Evolutionary conservation across 2,113 vertebrate genomes (phyloP).

Genomic region (Asarcornis scutulata): DNA sequence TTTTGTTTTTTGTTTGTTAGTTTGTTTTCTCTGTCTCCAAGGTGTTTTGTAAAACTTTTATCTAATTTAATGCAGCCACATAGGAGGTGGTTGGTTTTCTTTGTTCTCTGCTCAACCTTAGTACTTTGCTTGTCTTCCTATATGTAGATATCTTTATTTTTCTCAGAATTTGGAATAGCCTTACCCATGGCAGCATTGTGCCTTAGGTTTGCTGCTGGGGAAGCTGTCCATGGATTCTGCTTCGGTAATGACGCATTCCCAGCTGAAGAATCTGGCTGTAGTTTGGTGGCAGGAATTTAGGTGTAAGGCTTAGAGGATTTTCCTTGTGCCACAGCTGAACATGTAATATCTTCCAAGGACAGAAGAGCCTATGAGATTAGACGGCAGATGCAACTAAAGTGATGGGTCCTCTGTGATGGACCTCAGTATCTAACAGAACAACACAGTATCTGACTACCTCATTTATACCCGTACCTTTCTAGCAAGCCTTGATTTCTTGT

Average conservation of each 20-base stretch:
- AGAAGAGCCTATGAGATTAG: background rate
- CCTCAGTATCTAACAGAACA: background rate
- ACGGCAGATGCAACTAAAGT: background rate
- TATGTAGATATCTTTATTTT: background rate
- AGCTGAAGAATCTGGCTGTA: background rate
- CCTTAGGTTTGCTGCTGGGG: background rate
- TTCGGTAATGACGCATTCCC: background rate
- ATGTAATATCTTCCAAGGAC: background rate
- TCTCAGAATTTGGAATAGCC: background rate
- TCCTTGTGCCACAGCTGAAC: background rate
- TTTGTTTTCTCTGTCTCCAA: background rate
- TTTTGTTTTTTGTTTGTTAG: background rate
- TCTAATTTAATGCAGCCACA: background rate
- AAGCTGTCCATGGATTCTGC: background rate
- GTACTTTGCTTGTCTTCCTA: background rate
- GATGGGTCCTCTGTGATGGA: background rate
- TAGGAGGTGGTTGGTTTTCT: background rate
- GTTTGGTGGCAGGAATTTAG: background rate
- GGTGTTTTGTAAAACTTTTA: background rate
- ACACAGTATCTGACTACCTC: background rate
- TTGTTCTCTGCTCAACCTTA: background rate
- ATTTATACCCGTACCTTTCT: background rate
- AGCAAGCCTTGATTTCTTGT: background rate
- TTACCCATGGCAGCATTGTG: background rate
- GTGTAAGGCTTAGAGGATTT: background rate